Base-by-base conservation (phyloP, 23 tunicate genomes). In the Ciona savignyi region DNA sequence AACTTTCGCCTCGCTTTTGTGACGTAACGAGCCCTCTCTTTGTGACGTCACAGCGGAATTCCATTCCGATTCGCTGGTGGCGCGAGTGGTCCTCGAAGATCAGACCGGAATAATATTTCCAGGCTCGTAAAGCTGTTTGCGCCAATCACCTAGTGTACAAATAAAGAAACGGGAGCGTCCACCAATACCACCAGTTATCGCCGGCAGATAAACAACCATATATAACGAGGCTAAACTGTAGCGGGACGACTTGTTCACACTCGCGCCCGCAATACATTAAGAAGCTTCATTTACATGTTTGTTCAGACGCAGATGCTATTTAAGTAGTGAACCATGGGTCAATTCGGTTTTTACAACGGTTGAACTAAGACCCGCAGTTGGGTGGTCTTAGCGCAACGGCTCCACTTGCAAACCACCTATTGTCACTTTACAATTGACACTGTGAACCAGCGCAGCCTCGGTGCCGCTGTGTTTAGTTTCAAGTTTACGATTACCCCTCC, bases 1-100 rank as follows among this genome's bases (percentile, higher is more conserved):
- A 42, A 42, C 56, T 42, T 42, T 42, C 56, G 56, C 56, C 56
- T 42, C 56, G 56, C 56, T 42, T 42, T 42, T 42, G 56, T 42
- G 56, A 42, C 56, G 56, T 42, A 9, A 15, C n/a, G 56, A 15
- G 56, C 56, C 15, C 56, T 42, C 56, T 9, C 56, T 42, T 42
- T 42, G 56, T 42, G 56, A 42, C 56, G 56, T 42, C 56, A 42
- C 56, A 15, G 56, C 15, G 56, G 56, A 42, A 42, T 42, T 42
- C 56, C 56, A 42, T 42, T 42, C 56, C 56, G 56, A 6, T 42
- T 42, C 56, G 56, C 56, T 42, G 56, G 56, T 42, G 56, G 56
- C 56, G 56, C 56, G 56, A 42, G 56, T 42, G 56, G 15, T 15
- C 56, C 56, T 42, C 56, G 56, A 42, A 42, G 56, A 15, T 6